Evolutionary conservation across 2,113 vertebrate species (phyloP).

Genomic region (zebrafish (Danio rerio)): GRCz12tu NC_133181.1:34080501-34081000

Average conservation of each 20-base stretch:
- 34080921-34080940: constrained; percentile 19
- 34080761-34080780: constrained; percentile 6
- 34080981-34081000: constrained; percentile 48
- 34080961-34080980: constrained; percentile 4
- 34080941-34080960: constrained; percentile 25
- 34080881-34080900: constrained; percentile 21
- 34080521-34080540: neutral
- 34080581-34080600: neutral
- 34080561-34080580: neutral
- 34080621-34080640: neutral
- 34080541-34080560: neutral
- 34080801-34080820: constrained; percentile 3
- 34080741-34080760: neutral
- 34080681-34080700: neutral
- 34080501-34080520: constrained; percentile 2
- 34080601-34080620: neutral
- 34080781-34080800: constrained; percentile 1
- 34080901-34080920: constrained; percentile 2
- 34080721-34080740: neutral
- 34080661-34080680: neutral
- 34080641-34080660: neutral
- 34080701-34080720: neutral
- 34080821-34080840: neutral
- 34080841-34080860: neutral
- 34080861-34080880: neutral